These are phyloP conservation scores for Cyprinodon tularosa DNA, from an alignment of 2,113 vertebrate genomes.

Conservation along the genomic window DNA sequence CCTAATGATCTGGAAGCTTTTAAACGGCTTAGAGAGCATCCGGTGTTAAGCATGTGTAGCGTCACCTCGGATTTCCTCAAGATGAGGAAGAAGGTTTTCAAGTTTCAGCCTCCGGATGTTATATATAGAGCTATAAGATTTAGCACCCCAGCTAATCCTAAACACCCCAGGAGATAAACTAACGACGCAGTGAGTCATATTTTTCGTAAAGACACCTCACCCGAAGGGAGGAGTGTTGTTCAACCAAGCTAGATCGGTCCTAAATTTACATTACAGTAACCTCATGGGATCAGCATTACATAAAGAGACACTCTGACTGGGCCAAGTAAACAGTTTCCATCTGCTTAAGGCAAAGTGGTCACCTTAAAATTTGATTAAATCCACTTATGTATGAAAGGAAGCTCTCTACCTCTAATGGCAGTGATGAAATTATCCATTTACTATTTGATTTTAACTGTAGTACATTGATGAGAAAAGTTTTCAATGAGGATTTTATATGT, in stretches of 20 bases:
- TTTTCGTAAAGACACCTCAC: not conserved
- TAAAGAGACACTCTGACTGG: not conserved
- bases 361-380: not conserved
- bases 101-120: not conserved
- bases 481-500: too few relatives aligned
- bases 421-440: not conserved
- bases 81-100: not conserved
- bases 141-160: not conserved
- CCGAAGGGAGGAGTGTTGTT: not conserved
- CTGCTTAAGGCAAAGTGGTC: not conserved
- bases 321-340: not conserved
- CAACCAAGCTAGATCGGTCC: not conserved
- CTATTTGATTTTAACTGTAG: not conserved
- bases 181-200: not conserved
- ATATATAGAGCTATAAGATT: not conserved
- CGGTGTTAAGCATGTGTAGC: not conserved
- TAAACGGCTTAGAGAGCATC: not conserved
- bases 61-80: conserved; percentile 1
- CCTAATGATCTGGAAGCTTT: not conserved
- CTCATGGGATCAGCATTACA: conserved; percentile 2
- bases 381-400: not conserved
- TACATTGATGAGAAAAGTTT: not conserved
- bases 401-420: not conserved
- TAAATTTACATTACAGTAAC: conserved; percentile 1
- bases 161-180: not conserved